These are phyloP conservation scores for Drosophila hawaiiensis DNA, from an alignment of 2,888 invertebrate genomes.

Conservation along the genomic window DNA sequence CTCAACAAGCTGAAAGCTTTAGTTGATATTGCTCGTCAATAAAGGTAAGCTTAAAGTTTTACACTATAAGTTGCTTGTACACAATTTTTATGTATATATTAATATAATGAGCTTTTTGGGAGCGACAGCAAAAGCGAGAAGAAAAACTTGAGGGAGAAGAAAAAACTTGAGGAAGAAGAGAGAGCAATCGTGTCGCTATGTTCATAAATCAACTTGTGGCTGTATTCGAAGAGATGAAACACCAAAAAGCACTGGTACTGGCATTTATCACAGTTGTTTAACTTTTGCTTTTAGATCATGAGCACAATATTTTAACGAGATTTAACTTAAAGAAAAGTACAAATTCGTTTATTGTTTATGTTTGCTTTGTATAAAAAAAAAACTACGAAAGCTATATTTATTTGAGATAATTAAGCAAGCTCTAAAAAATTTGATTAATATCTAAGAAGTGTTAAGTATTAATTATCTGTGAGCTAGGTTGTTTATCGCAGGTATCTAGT, in stretches of 20 bases:
- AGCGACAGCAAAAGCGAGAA: not conserved
- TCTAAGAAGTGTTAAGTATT: no score
- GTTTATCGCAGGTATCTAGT: no score
- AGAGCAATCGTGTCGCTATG: not conserved
- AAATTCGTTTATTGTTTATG: no score
- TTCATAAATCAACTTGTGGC: not conserved
- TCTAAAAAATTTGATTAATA: no score
- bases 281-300: not conserved
- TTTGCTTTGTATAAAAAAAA: no score
- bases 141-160: not conserved
- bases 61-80: not conserved
- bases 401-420: no score
- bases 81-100: not conserved
- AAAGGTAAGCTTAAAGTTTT: not conserved
- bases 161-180: not conserved
- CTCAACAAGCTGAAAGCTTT: not conserved
- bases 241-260: slow-evolving; percentile 2
- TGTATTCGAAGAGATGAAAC: not conserved
- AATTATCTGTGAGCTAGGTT: no score
- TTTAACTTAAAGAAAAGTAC: no score
- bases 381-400: no score
- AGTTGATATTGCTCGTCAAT: not conserved
- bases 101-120: not conserved
- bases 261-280: not conserved
- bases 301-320: not conserved